A percentile compares a stretch with the other conserved stretches of the same genome.
Conservation (phyloP, 2,888 invertebrate genomes). For the Anaspis maculata region DNA sequence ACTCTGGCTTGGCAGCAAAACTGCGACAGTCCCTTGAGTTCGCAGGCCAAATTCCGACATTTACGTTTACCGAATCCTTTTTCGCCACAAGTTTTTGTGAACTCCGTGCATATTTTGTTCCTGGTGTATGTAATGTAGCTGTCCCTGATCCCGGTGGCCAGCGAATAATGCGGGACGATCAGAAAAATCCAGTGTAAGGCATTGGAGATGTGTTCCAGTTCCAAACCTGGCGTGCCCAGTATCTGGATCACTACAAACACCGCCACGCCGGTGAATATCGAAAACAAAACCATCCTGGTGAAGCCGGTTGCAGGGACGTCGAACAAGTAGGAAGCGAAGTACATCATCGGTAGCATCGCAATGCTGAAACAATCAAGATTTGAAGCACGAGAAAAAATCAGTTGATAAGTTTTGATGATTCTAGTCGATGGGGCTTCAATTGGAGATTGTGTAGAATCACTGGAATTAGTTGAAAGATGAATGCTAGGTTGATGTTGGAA, state of each 20-base stretch:
- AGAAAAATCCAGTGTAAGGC: slow-evolving; percentile 59
- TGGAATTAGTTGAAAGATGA: no score
- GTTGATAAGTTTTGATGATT: no score
- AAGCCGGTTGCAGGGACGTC: slow-evolving; percentile 67
- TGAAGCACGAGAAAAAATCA: no score
- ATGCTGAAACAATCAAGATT: no score
- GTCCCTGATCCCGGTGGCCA: slow-evolving; percentile 45
- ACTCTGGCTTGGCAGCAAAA: slow-evolving; percentile 16
- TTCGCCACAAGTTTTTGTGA: slow-evolving; percentile 7
- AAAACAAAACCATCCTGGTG: slow-evolving; percentile 62
- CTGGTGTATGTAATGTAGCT: slow-evolving; percentile 26
- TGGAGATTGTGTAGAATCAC: no score
- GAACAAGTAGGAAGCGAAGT: slow-evolving; percentile 62
- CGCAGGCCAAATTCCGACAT: slow-evolving; percentile 31
- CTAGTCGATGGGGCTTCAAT: no score
- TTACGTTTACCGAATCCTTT: slow-evolving; percentile 13
- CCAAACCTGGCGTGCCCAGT: slow-evolving; percentile 51
- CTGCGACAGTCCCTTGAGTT: no score
- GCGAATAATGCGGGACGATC: slow-evolving; percentile 61
- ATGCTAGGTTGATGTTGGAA: no score
- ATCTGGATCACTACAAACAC: slow-evolving; percentile 63
- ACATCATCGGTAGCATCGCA: slow-evolving; percentile 65
- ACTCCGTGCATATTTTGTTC: slow-evolving; percentile 19
- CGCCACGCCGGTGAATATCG: slow-evolving; percentile 65
- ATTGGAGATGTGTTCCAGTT: slow-evolving; percentile 50